Percentiles rank a stretch among this genome's conserved stretches.
phyloP scores from a whole-genome alignment of 1,140 invertebrate species.

The Bombus soroeensis region DNA sequence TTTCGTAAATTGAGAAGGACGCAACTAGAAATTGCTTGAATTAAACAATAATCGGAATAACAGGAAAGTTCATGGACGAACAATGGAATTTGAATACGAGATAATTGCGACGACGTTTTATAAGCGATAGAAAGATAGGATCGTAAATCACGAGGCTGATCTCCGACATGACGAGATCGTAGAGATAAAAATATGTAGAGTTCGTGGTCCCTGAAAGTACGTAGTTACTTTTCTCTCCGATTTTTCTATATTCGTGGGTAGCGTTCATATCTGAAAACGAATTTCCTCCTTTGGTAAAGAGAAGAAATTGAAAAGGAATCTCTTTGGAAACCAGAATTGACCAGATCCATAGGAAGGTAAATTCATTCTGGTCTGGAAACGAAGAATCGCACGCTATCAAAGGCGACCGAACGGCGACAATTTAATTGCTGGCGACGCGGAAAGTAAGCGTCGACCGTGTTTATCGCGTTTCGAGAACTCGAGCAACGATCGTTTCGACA shows the following conservation, averaged over 20 bases:
- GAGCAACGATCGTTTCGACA: background rate
- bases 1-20: background rate
- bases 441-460: constrained; percentile 1
- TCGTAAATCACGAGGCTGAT: constrained; percentile 49
- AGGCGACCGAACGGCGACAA: background rate
- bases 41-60: background rate
- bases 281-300: background rate
- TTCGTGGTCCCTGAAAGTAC: constrained; percentile 19
- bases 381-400: background rate
- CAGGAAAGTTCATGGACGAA: background rate
- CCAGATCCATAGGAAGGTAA: background rate
- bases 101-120: background rate
- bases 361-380: constrained; percentile 33
- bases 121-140: background rate
- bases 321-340: constrained; percentile 16
- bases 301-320: constrained; percentile 46
- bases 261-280: background rate
- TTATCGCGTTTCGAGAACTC: constrained; percentile 1
- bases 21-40: background rate
- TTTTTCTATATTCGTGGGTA: constrained; percentile 6
- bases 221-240: background rate
- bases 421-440: background rate
- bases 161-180: constrained; percentile 28
- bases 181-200: constrained; percentile 29
- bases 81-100: background rate